phyloP scores from a whole-genome alignment of 2,888 invertebrate species.

The Willowsia nigromaculata region DNA sequence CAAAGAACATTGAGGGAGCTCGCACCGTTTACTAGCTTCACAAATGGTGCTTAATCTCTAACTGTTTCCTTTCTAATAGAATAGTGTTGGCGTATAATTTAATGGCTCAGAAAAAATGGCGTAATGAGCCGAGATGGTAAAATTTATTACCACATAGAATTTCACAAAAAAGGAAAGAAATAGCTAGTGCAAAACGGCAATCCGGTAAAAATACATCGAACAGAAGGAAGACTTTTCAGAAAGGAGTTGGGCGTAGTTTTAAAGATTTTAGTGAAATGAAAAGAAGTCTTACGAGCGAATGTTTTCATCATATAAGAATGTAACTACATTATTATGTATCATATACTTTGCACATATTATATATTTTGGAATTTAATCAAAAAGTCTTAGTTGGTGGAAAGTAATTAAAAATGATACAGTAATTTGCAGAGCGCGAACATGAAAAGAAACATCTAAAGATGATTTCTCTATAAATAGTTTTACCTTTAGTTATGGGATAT shows the following conservation, averaged over 20 bases:
- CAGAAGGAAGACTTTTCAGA: no score
- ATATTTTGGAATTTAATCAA: slow-evolving; percentile 2
- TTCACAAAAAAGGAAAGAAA: not conserved
- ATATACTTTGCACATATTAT: not conserved
- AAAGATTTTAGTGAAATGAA: no score
- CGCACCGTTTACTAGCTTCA: slow-evolving; percentile 78
- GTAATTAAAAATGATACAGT: slow-evolving; percentile 7
- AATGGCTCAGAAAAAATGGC: slow-evolving; percentile 56
- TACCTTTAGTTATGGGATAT: not conserved
- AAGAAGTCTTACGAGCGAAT: no score
- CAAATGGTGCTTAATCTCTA: slow-evolving; percentile 70
- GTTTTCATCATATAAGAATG: no score
- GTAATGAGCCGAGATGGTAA: slow-evolving; percentile 53
- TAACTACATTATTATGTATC: no score
- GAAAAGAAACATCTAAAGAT: not conserved
- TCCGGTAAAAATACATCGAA: not conserved
- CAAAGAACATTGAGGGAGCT: not conserved
- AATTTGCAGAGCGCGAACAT: not conserved
- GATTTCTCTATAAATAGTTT: not conserved
- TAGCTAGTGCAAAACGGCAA: not conserved
- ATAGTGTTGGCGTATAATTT: slow-evolving; percentile 27
- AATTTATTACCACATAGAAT: slow-evolving; percentile 13
- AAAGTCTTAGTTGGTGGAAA: not conserved
- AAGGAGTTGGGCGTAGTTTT: no score
- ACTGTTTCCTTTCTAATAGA: slow-evolving; percentile 72